A percentile compares a stretch with the other conserved stretches of the same genome.
phyloP scores from a whole-genome alignment of 2,888 invertebrate genomes.

The Orchesella flavescens region DNA sequence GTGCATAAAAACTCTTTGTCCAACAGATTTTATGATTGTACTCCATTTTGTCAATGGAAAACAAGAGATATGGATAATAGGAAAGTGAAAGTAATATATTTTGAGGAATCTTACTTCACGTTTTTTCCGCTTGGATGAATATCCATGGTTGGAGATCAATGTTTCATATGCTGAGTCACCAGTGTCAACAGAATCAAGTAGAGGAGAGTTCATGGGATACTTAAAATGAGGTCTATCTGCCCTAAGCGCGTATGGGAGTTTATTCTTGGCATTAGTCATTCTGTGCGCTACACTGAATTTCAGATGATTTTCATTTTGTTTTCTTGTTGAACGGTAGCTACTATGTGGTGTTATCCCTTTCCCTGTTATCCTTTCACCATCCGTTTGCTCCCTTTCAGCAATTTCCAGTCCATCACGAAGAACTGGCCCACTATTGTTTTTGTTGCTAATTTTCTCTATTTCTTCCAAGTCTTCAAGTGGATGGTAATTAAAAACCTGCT shows the following conservation, averaged over 20 bases:
- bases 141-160: conserved; percentile 28
- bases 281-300: not conserved
- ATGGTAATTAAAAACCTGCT: conserved; percentile 55
- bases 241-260: conserved; percentile 61
- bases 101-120: conserved; percentile 41
- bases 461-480: conserved; percentile 5
- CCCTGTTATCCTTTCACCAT: not conserved
- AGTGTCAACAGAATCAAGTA: conserved; percentile 34
- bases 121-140: conserved; percentile 38
- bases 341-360: not conserved
- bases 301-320: conserved; percentile 7
- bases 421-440: conserved; percentile 4
- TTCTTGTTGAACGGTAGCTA: not conserved
- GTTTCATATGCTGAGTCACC: conserved; percentile 42
- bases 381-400: conserved; percentile 8
- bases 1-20: not conserved
- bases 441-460: conserved; percentile 30
- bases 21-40: not conserved
- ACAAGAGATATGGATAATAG: not conserved
- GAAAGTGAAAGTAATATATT: conserved; percentile 13
- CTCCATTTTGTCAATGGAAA: not conserved
- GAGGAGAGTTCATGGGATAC: conserved; percentile 36
- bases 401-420: conserved; percentile 9
- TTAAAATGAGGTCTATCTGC: conserved; percentile 65
- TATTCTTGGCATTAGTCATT: conserved; percentile 53